Conservation (phyloP, 2,113 vertebrate genomes). For the Syrmaticus mikado region DNA sequence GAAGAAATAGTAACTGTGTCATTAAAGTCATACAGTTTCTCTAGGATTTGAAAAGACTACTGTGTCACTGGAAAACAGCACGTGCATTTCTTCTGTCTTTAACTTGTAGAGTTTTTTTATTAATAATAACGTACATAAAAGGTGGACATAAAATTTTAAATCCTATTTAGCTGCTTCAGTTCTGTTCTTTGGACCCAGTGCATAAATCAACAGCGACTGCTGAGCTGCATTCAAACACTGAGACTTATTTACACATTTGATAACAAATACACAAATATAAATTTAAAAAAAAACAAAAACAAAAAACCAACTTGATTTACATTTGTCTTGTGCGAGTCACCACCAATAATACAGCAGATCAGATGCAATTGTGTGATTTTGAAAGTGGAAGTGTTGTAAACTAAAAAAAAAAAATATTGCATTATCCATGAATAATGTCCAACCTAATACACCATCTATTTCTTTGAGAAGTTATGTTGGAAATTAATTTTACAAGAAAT, state of each 20-base stretch:
- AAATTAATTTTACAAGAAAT: neutral
- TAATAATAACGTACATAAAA: neutral
- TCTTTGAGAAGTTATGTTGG: neutral
- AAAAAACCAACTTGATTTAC: neutral
- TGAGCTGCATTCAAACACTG: neutral
- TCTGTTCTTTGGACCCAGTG: neutral
- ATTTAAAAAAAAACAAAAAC: neutral
- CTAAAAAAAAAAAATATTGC: neutral
- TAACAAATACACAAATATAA: neutral
- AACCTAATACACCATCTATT: neutral
- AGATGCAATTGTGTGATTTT: neutral
- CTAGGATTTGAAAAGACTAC: neutral
- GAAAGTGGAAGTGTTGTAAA: neutral
- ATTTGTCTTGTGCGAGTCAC: neutral
- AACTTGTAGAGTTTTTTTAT: neutral
- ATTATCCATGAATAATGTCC: neutral
- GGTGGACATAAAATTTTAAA: neutral
- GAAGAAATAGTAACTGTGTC: conserved; percentile 33
- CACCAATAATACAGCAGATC: neutral
- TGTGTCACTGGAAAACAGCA: neutral
- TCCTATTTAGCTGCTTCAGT: neutral
- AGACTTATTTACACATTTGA: neutral
- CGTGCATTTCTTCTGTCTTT: neutral
- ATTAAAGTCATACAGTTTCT: conserved; percentile 20
- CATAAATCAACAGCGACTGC: neutral